Conservation (phyloP, 2,888 invertebrate genomes). For the Carabus problematicus region DNA sequence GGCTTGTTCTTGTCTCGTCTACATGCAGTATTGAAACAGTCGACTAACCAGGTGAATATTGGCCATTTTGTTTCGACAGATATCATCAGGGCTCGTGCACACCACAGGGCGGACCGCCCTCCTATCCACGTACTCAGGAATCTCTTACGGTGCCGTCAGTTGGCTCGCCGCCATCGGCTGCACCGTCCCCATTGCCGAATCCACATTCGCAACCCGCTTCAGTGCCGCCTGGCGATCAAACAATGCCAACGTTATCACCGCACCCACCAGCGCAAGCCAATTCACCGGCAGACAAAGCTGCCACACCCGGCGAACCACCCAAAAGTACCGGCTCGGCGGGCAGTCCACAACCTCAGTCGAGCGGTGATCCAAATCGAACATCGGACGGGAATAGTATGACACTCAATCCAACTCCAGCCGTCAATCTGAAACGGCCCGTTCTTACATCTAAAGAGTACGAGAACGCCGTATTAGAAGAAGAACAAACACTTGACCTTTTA, state of each 20-base stretch:
- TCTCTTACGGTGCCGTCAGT: conserved; percentile 66
- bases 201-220: conserved; percentile 76
- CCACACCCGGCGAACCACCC: conserved; percentile 27
- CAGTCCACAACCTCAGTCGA: conserved; percentile 28
- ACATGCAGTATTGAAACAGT: no score
- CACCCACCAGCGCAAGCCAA: conserved; percentile 65
- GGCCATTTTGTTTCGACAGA: conserved; percentile 51
- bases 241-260: conserved; percentile 77
- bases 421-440: conserved; percentile 73
- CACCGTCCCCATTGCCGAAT: conserved; percentile 72
- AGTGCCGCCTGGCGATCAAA: conserved; percentile 69
- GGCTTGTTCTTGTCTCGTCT: no score
- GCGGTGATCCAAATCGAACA: conserved; percentile 33
- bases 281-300: conserved; percentile 56
- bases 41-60: background rate
- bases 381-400: conserved; percentile 32
- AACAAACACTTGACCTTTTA: conserved; percentile 78
- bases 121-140: conserved; percentile 68
- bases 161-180: conserved; percentile 58
- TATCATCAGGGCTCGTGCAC: conserved; percentile 58
- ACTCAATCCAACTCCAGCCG: conserved; percentile 44
- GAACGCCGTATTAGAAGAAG: conserved; percentile 80
- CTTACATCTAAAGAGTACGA: conserved; percentile 82
- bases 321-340: conserved; percentile 16
- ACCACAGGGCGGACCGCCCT: conserved; percentile 71